These are phyloP conservation scores for Chamaea fasciata DNA, from an alignment of 2,113 vertebrate genomes.

Conservation along the genomic window DNA sequence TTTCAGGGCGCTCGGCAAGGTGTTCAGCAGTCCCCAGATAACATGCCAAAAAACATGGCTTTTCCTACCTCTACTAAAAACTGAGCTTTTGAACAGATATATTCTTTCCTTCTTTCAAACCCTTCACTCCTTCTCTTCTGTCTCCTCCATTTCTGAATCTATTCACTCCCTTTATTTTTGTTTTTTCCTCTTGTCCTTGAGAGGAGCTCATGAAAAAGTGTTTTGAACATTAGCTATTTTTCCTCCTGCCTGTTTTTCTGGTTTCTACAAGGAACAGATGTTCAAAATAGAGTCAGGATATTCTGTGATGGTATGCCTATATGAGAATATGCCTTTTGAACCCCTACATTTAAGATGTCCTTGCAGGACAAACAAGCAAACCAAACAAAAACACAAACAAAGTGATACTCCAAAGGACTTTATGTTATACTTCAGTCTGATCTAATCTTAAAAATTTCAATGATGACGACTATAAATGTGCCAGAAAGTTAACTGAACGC, in stretches of 20 bases:
- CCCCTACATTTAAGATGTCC: neutral
- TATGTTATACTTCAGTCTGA: neutral
- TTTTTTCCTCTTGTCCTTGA: neutral
- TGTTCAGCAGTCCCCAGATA: neutral
- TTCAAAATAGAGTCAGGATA: neutral
- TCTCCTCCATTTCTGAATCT: neutral
- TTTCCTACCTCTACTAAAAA: neutral
- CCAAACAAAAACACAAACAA: neutral
- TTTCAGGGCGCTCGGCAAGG: neutral
- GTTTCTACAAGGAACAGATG: neutral
- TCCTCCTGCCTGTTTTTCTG: neutral
- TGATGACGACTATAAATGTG: neutral
- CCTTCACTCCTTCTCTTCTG: neutral
- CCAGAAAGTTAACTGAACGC: neutral
- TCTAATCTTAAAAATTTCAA: neutral
- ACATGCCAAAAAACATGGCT: neutral
- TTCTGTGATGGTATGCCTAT: neutral
- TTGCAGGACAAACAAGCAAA: neutral
- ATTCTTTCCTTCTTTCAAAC: neutral
- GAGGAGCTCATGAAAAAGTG: neutral
- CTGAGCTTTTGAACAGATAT: neutral
- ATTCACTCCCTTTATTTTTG: neutral
- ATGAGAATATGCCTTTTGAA: neutral
- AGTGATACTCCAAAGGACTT: fast-evolving
- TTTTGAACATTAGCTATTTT: neutral